Evolutionary conservation across 53 echinoderm and acorn worm genomes (phyloP).

Genomic region (Hippasteria phrygiana): DNA sequence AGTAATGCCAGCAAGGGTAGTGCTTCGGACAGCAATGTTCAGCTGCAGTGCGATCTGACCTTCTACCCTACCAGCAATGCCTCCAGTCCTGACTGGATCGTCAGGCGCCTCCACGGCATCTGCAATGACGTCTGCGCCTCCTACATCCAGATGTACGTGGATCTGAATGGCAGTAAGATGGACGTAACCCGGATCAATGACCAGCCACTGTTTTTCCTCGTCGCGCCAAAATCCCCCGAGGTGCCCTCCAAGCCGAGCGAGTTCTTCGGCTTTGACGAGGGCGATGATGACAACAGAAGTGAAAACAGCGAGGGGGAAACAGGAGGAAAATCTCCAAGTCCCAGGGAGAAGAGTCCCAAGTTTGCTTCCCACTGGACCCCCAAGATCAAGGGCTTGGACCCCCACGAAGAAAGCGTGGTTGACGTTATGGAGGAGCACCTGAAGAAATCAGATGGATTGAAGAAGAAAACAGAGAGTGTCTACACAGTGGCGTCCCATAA

Average conservation of each 20-base stretch:
- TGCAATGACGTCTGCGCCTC: slow-evolving; percentile 93
- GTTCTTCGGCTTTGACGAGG: slow-evolving; percentile 68
- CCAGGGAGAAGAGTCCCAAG: slow-evolving; percentile 73
- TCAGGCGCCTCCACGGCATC: slow-evolving; percentile 91
- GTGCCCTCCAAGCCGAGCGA: slow-evolving; percentile 49
- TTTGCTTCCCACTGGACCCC: slow-evolving; percentile 98
- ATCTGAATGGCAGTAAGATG: slow-evolving; percentile 55
- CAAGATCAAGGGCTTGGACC: slow-evolving; percentile 80
- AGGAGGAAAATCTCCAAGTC: slow-evolving; percentile 2
- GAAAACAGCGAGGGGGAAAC: slow-evolving; percentile 40
- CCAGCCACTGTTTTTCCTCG: slow-evolving; percentile 93
- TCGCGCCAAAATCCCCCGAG: slow-evolving; percentile 89
- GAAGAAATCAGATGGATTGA: slow-evolving; percentile 12
- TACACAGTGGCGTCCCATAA: slow-evolving; percentile 96
- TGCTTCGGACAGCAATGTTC: slow-evolving; percentile 14
- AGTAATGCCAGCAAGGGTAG: slow-evolving; percentile 11
- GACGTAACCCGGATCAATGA: slow-evolving; percentile 70
- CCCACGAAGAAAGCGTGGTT: slow-evolving; percentile 73
- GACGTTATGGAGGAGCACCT: slow-evolving; percentile 77
- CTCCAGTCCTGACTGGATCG: slow-evolving; percentile 76
- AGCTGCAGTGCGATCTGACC: slow-evolving; percentile 85
- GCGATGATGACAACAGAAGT: slow-evolving; percentile 52
- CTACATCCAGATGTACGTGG: slow-evolving; percentile 91
- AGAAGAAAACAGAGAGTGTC: slow-evolving; percentile 62
- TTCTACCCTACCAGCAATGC: slow-evolving; percentile 71